Conservation (phyloP, 2,888 invertebrate genomes). For the Pyralis farinalis region DNA sequence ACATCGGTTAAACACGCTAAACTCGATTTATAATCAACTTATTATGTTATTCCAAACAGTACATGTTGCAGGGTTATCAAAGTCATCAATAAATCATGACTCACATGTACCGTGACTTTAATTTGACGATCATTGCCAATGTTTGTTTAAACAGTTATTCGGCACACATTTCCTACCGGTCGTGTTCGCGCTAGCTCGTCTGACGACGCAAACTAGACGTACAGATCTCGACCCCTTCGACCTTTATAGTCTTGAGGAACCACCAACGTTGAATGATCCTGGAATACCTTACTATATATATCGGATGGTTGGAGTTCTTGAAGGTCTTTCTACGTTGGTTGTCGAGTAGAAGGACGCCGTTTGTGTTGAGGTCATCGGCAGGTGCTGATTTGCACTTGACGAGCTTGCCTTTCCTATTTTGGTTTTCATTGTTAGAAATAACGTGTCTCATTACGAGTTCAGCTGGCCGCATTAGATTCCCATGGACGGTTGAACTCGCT, state of each 20-base stretch:
- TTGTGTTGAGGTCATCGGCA: constrained; percentile 70
- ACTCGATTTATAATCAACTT: neutral
- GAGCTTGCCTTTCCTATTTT: constrained; percentile 67
- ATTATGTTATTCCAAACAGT: constrained; percentile 12
- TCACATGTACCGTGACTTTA: constrained; percentile 46
- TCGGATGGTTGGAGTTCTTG: constrained; percentile 14
- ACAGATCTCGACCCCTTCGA: constrained; percentile 70
- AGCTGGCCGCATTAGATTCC: constrained; percentile 30
- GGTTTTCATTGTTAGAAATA: constrained; percentile 61
- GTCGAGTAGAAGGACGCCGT: constrained; percentile 54
- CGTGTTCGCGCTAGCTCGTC: constrained; percentile 29
- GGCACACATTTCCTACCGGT: constrained; percentile 59
- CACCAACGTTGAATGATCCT: constrained; percentile 42
- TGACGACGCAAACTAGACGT: constrained; percentile 61
- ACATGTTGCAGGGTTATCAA: constrained; percentile 20
- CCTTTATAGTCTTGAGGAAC: constrained; percentile 61
- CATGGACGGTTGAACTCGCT: constrained; percentile 29
- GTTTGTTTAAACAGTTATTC: constrained; percentile 69
- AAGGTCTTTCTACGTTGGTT: constrained; percentile 32
- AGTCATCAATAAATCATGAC: constrained; percentile 31
- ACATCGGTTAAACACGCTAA: too few relatives aligned
- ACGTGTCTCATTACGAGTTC: constrained; percentile 45
- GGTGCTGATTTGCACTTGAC: constrained; percentile 74
- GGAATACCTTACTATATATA: constrained; percentile 21
- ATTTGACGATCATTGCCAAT: constrained; percentile 64